phyloP scores from a whole-genome alignment of 30 jellyfish, hydroid and myxozoan species.

The Aurelia coerulea region DNA sequence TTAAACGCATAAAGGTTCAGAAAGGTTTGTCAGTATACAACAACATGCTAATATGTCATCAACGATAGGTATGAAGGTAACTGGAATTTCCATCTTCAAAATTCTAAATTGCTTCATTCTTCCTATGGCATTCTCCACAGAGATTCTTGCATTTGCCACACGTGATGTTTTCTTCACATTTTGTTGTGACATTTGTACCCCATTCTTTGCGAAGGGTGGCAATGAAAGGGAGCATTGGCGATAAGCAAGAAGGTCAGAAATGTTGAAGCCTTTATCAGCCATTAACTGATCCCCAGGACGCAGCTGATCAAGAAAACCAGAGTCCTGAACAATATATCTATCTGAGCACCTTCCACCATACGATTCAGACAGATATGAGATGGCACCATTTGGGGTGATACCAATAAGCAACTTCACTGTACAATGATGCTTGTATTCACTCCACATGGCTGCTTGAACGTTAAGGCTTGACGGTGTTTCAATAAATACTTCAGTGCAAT shows the following conservation, averaged over 20 bases:
- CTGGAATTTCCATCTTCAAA: neutral
- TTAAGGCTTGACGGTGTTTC: conserved; percentile 9
- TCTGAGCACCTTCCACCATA: conserved; percentile 49
- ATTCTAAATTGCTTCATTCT: conserved; percentile 8
- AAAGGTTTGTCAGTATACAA: neutral
- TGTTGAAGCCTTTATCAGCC: conserved; percentile 49
- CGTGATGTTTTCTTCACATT: neutral
- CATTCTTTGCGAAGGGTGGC: neutral
- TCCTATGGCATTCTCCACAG: conserved; percentile 49
- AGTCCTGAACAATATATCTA: conserved; percentile 12
- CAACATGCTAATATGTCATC: neutral
- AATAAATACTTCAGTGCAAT: conserved; percentile 25
- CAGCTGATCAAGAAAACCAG: conserved; percentile 7
- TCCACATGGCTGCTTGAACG: conserved; percentile 19
- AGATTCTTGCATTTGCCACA: conserved; percentile 29
- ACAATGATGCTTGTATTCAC: conserved; percentile 28
- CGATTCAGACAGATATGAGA: conserved; percentile 8
- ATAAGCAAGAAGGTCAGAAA: neutral
- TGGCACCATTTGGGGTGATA: conserved; percentile 41
- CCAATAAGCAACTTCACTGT: conserved; percentile 26
- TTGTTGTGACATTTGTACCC: neutral
- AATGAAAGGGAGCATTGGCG: conserved; percentile 2
- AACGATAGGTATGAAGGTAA: neutral
- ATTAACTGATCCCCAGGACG: conserved; percentile 30
- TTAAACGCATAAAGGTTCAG: neutral